Evolutionary conservation across 2,888 invertebrate genomes (phyloP).

Genomic region (Helobdella robusta): DNA sequence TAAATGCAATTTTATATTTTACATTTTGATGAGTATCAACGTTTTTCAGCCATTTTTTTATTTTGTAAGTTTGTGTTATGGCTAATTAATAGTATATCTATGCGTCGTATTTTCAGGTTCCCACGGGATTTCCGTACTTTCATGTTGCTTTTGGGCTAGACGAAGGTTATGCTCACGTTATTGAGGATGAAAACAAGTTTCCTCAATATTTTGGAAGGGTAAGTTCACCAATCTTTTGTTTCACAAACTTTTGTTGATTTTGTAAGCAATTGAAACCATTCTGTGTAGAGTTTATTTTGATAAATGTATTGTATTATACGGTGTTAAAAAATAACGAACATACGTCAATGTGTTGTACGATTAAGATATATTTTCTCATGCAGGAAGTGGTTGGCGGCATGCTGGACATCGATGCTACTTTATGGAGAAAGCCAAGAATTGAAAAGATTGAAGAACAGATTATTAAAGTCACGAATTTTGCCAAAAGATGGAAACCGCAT

Average conservation of each 20-base stretch:
- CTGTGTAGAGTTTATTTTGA: not conserved
- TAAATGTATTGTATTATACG: not conserved
- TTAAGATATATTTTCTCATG: not conserved
- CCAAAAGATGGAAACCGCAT: conserved; percentile 46
- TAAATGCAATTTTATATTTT: conserved; percentile 38
- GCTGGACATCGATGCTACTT: conserved; percentile 71
- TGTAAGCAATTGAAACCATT: not conserved
- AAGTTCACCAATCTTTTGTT: conserved; percentile 39
- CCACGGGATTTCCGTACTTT: conserved; percentile 88
- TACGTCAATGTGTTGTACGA: not conserved
- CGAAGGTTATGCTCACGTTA: conserved; percentile 84
- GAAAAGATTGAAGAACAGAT: conserved; percentile 68
- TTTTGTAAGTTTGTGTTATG: not conserved
- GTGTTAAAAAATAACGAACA: not conserved
- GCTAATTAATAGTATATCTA: not conserved
- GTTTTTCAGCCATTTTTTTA: not conserved
- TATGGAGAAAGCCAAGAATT: conserved; percentile 73
- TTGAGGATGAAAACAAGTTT: conserved; percentile 81
- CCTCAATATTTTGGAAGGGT: conserved; percentile 82
- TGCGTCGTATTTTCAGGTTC: conserved; percentile 53
- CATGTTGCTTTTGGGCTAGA: conserved; percentile 83
- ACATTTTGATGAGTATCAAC: not conserved
- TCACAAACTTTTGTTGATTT: not conserved
- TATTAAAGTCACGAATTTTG: conserved; percentile 59
- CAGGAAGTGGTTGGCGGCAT: conserved; percentile 87